Evolutionary conservation across 2,888 invertebrate genomes (phyloP).

Genomic region (Macrophya annulata): DNA sequence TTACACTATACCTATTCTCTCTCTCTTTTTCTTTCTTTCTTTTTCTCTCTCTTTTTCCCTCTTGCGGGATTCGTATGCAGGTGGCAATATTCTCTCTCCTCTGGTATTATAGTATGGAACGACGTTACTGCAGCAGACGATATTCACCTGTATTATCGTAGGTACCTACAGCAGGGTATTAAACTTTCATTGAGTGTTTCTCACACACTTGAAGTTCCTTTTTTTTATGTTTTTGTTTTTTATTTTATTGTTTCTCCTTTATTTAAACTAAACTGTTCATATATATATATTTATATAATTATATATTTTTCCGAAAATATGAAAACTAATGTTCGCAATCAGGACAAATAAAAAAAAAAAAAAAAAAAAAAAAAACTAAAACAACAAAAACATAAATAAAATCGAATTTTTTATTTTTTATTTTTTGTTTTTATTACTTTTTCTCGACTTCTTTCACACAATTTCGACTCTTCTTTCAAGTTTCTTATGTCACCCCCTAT

Average conservation of each 20-base stretch:
- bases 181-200: background rate
- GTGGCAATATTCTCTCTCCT: background rate
- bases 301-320: no score
- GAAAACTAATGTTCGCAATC: no score
- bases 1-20: constrained; percentile 8
- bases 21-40: background rate
- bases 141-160: constrained; percentile 1
- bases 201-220: background rate
- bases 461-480: background rate
- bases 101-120: background rate
- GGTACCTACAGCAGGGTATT: background rate
- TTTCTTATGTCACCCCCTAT: background rate
- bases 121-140: background rate
- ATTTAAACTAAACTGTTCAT: background rate
- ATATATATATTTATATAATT: background rate
- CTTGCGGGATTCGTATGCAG: background rate
- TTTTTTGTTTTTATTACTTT: background rate
- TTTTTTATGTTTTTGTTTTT: background rate
- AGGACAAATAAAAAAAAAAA: no score
- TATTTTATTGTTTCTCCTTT: background rate
- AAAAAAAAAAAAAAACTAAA: background rate
- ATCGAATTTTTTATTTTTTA: background rate
- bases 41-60: background rate
- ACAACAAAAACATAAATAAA: background rate
- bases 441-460: background rate